Conservation (phyloP, 2,797 vertebrate genomes). For the Neosalanx taihuensis region DNA sequence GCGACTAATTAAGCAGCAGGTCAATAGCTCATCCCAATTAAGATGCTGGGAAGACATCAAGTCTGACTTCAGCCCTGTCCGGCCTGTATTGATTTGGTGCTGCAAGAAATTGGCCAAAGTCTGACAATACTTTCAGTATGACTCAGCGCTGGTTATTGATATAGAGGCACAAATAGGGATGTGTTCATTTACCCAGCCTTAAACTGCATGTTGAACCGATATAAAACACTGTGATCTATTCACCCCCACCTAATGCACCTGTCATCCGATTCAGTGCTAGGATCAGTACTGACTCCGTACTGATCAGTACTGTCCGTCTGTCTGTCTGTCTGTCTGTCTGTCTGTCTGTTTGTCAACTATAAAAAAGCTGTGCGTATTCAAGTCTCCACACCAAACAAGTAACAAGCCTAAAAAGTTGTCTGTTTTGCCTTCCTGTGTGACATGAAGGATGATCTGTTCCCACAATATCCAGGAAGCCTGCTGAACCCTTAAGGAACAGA, state of each 20-base stretch:
- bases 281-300: background rate
- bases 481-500: constrained; percentile 15
- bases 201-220: too few species aligned
- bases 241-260: too few species aligned
- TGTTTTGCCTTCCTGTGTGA: constrained; percentile 38
- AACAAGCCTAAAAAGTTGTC: constrained; percentile 43
- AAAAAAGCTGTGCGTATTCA: constrained; percentile 47
- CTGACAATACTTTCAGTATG: constrained; percentile 35
- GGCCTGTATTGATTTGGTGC: constrained; percentile 54
- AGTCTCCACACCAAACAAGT: constrained; percentile 44
- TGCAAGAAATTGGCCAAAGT: constrained; percentile 50
- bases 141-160: background rate
- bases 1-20: constrained; percentile 54
- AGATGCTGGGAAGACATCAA: constrained; percentile 49
- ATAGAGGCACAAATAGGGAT: too few species aligned
- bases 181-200: too few species aligned
- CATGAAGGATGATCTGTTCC: background rate
- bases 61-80: constrained; percentile 24
- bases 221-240: too few species aligned
- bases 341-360: constrained; percentile 45
- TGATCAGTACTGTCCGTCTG: background rate
- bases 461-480: constrained; percentile 24
- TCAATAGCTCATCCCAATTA: constrained; percentile 71
- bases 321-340: background rate
- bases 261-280: too few species aligned